These are phyloP conservation scores for Neoseiulus cucumeris DNA, from an alignment of 1,140 invertebrate genomes.

Conservation along the genomic window DNA sequence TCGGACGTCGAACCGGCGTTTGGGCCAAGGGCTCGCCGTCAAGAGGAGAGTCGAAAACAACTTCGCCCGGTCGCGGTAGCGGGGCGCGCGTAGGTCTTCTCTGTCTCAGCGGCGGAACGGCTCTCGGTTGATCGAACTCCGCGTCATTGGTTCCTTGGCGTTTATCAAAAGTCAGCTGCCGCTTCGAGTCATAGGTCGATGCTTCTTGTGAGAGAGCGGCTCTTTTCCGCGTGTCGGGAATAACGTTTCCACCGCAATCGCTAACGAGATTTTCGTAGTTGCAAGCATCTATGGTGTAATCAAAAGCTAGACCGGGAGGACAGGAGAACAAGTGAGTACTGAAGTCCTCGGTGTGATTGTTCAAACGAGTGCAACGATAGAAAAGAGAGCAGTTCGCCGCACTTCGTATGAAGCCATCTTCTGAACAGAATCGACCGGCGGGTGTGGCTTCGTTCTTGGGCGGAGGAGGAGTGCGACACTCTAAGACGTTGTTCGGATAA, in stretches of 20 bases:
- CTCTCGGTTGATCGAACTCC: too few species aligned
- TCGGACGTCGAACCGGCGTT: too few species aligned
- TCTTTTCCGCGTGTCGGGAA: neutral
- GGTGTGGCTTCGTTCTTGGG: neutral
- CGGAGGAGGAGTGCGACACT: neutral
- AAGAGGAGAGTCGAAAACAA: too few species aligned
- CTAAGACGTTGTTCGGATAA: neutral
- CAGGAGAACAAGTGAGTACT: neutral
- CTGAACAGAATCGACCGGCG: neutral
- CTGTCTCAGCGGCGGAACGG: too few species aligned
- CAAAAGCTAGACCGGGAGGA: neutral
- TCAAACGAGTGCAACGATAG: constrained; percentile 1
- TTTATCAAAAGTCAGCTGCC: too few species aligned
- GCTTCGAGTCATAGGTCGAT: too few species aligned
- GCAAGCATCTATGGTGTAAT: constrained; percentile 1
- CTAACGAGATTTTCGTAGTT: constrained; percentile 3
- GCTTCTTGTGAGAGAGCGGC: neutral
- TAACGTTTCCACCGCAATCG: neutral
- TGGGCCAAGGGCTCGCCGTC: too few species aligned
- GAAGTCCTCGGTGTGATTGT: neutral
- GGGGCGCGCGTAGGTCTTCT: too few species aligned
- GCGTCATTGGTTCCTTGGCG: too few species aligned
- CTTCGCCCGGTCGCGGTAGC: too few species aligned
- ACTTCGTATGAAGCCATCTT: constrained; percentile 1
- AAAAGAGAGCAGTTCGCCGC: constrained; percentile 4